phyloP scores from a whole-genome alignment of 2,888 invertebrate genomes.

The Galeruca laticollis region DNA sequence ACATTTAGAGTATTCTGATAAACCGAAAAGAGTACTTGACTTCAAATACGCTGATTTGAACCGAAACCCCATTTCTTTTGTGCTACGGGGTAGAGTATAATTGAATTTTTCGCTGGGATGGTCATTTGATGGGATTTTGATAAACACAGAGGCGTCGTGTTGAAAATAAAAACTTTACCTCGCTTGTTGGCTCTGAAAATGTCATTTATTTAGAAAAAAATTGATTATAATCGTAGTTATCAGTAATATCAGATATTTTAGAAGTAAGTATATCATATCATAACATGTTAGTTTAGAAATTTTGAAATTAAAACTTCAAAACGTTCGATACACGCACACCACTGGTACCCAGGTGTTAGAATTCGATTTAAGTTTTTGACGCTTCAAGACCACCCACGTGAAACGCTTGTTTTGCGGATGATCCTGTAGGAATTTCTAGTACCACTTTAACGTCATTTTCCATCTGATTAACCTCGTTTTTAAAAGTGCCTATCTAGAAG shows the following conservation, averaged over 20 bases:
- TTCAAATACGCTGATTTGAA: slow-evolving; percentile 39
- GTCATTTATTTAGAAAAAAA: no score
- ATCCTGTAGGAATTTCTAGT: slow-evolving; percentile 34
- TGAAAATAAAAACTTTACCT: background rate
- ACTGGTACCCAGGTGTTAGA: slow-evolving; percentile 44
- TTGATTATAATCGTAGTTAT: no score
- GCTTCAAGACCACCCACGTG: slow-evolving; percentile 46
- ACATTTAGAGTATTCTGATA: slow-evolving; percentile 44
- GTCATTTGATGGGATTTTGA: slow-evolving; percentile 30
- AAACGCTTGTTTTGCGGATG: slow-evolving; percentile 39
- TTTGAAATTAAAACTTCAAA: background rate
- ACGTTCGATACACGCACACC: background rate
- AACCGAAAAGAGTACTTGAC: slow-evolving; percentile 45
- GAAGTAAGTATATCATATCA: no score
- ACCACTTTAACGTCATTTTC: slow-evolving; percentile 19
- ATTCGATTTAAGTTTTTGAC: slow-evolving; percentile 42
- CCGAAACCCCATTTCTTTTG: slow-evolving; percentile 19
- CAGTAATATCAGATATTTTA: no score
- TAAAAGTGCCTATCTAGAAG: slow-evolving; percentile 35
- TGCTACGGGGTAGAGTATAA: slow-evolving; percentile 27
- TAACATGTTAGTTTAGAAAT: no score
- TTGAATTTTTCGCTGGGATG: slow-evolving; percentile 44
- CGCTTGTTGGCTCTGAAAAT: no score
- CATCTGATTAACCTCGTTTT: slow-evolving; percentile 36
- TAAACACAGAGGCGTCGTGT: slow-evolving; percentile 7